Base-by-base conservation (phyloP, 2,797 vertebrate species). In the Cryptoprocta ferox region DNA sequence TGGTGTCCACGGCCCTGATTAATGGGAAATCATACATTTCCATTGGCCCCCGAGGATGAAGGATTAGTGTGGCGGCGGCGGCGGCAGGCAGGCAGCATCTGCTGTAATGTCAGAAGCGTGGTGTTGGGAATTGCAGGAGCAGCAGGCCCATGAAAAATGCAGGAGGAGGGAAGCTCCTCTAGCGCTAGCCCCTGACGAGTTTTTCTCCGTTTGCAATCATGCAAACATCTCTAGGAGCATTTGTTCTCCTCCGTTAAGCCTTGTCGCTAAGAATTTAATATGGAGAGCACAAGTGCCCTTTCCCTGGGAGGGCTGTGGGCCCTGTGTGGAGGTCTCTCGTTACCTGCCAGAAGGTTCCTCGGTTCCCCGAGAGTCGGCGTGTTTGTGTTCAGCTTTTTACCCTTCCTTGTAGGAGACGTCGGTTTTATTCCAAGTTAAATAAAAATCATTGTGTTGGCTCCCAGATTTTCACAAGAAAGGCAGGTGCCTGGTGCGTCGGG, bases 401-500 rank as follows among this genome's bases (percentile, higher is more conserved):
- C 1, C n/a, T 71, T 96, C 28, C 9, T 93, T 81, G 73, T 87
- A 98, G 92, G 96, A 63, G 83, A 30, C 5, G 2, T 91, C 32
- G 30, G 65, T 95, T 97, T 93, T 96, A 93, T 96, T 92, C 68
- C n/a, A 91, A 80, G 42, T 94, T 92, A 98, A 97, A 96, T 97
- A 97, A 95, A 96, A 97, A 89, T 81, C n/a, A 10, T 91, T 45
- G 63, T 89, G 79, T 92, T 82, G 90, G 89, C 65, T 76, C 61
- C 42, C 63, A 70, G 86, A 85, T 97, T 95, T 97, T 88, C 37
- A 6, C 15, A 65, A 59, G 93, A 96, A 79, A 96, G 95, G 78
- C 94, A 97, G 91, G 94, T 97, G 87, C 94, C 86, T 94, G 76
- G 85, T 70, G 68, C 71, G 37, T 6, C 71, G 66, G 92, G 97